Evolutionary conservation across 2,888 invertebrate species (phyloP), one percentile per base, ranked within the genome.

Genomic region (Rhingia campestris): DNA sequence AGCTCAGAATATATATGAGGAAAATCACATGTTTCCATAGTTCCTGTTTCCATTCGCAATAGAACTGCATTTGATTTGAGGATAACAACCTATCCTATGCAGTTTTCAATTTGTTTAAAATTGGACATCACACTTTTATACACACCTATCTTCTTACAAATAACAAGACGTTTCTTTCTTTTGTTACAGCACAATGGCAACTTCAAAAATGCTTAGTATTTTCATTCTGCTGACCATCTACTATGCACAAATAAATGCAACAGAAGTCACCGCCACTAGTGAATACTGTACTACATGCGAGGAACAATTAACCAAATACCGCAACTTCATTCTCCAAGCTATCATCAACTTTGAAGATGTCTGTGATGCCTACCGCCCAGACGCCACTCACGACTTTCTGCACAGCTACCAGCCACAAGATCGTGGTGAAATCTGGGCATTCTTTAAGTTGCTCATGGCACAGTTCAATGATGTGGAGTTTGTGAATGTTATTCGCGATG

Each of bases 271-370:
- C 22, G 22, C 22, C 12, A 14, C 67, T 7, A 49, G 30, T 39
- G 66, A 70, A 9, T 74, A 75, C 12, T 84, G 80, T 61, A 51
- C n/a, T 9, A 54, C 88, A 10, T 91, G 91, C 56, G 89, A 90
- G 45, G 86, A 89, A 45, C 90, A 91, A 81, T 72, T 91, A 10
- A 87, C 88, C 63, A 91, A 90, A 80, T 91, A 90, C 74, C 88
- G 90, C 3, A 88, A 88, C 47, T 91, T 91, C 54, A 86, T 91
- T 9, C 87, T 91, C 0, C 89, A 90, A 82, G 89, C 90, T 7
- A 89, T 91, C 39, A 86, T 90, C 12, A 91, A 88, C 49, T 90
- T 91, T 53, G 91, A 91, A 79, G 90, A 91, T 79, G 89, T 91
- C 12, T 91, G 91, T 51, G 91, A 91, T 74, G 88, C 88, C 6